Conservation (phyloP, 2,888 invertebrate genomes). For the Nemotelus nigrinus region DNA sequence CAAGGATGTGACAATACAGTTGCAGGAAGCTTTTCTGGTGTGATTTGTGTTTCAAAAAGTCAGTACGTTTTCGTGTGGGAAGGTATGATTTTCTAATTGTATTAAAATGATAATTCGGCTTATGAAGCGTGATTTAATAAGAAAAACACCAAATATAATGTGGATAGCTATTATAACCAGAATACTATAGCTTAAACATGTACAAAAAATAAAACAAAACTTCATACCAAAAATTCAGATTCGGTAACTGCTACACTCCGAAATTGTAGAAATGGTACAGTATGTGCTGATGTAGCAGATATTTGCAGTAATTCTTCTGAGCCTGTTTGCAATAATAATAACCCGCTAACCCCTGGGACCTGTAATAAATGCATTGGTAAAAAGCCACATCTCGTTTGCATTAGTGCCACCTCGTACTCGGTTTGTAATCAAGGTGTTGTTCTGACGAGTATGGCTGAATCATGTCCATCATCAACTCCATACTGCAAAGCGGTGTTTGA, state of each 20-base stretch:
- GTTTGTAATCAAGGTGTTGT: background rate
- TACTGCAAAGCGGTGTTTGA: background rate
- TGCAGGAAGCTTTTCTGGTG: too few relatives aligned
- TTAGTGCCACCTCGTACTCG: background rate
- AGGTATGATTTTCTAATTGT: too few relatives aligned
- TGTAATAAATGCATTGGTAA: constrained; percentile 8
- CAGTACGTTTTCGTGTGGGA: too few relatives aligned
- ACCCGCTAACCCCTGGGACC: background rate
- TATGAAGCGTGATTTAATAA: too few relatives aligned
- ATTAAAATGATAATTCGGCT: too few relatives aligned
- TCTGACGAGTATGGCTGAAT: background rate
- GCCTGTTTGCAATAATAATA: background rate
- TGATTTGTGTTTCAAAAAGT: too few relatives aligned
- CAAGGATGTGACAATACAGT: too few relatives aligned
- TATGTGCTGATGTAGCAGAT: constrained; percentile 15
- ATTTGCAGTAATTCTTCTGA: constrained; percentile 4
- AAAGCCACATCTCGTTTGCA: background rate
- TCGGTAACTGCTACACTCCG: background rate
- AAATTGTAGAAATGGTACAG: background rate
- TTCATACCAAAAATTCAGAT: too few relatives aligned
- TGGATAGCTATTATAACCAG: too few relatives aligned
- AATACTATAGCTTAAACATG: too few relatives aligned
- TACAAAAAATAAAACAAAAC: too few relatives aligned
- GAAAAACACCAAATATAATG: too few relatives aligned
- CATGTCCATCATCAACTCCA: background rate